Evolutionary conservation across 2,113 vertebrate genomes (phyloP).

Genomic region (Ondatra zibethicus): DNA sequence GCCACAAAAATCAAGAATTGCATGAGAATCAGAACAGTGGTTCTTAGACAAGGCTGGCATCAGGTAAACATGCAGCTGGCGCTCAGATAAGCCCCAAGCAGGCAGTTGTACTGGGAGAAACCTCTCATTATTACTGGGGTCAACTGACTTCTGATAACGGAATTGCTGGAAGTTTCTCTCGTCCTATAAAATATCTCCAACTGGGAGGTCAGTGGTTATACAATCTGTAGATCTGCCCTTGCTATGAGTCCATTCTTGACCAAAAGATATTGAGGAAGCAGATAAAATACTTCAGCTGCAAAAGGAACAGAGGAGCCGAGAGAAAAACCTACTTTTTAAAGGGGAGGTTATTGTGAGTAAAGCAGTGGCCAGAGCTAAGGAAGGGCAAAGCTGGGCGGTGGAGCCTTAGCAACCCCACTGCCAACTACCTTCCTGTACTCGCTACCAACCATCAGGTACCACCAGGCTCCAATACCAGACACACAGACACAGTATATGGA

Average conservation of each 20-base stretch:
- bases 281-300: background rate
- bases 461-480: background rate
- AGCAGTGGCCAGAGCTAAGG: background rate
- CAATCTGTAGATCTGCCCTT: background rate
- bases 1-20: background rate
- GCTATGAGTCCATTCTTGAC: background rate
- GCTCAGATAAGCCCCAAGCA: background rate
- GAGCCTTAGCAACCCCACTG: background rate
- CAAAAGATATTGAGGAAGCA: conserved; percentile 11
- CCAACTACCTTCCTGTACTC: background rate
- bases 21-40: background rate
- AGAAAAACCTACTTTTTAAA: background rate
- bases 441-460: background rate
- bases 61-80: background rate
- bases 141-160: background rate
- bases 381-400: background rate
- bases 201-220: background rate
- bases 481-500: background rate
- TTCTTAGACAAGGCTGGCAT: background rate
- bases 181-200: background rate
- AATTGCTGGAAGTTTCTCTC: background rate
- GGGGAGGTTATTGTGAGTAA: background rate
- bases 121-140: background rate
- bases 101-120: background rate
- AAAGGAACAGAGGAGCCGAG: background rate